These are phyloP conservation scores for Suillia variegata DNA, from an alignment of 2,888 invertebrate species.

Conservation along the genomic window DNA sequence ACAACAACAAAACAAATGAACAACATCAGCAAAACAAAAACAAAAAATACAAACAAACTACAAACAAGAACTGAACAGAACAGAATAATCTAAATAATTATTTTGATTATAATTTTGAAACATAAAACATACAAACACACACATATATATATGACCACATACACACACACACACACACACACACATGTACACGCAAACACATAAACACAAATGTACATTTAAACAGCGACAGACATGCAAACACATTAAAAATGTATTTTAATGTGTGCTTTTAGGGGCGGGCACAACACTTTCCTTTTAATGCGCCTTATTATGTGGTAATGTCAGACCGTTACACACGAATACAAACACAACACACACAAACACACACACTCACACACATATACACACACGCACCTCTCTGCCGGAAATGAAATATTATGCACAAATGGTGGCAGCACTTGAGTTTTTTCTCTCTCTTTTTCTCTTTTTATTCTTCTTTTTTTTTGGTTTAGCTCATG, in stretches of 20 bases:
- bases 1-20: background rate
- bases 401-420: background rate
- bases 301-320: conserved; percentile 18
- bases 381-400: background rate
- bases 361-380: conserved; percentile 1
- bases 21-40: background rate
- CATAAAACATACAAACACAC: conserved; percentile 17
- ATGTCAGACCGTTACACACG: background rate
- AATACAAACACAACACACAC: background rate
- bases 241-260: conserved; percentile 48
- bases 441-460: background rate
- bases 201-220: conserved; percentile 15
- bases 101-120: conserved; percentile 44
- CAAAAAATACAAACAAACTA: conserved; percentile 3
- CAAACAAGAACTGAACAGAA: conserved; percentile 22
- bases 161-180: conserved; percentile 27
- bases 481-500: too few species aligned
- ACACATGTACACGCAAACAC: conserved; percentile 18
- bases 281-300: conserved; percentile 15
- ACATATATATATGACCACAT: conserved; percentile 17
- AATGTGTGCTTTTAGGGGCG: conserved; percentile 30
- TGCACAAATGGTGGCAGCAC: background rate
- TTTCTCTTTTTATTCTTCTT: conserved; percentile 22
- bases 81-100: conserved; percentile 46
- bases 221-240: conserved; percentile 27